A percentile compares a stretch with the other conserved stretches of the same genome.
These are phyloP conservation scores for Oligia strigilis DNA, from an alignment of 2,888 invertebrate species.

Conservation along the genomic window DNA sequence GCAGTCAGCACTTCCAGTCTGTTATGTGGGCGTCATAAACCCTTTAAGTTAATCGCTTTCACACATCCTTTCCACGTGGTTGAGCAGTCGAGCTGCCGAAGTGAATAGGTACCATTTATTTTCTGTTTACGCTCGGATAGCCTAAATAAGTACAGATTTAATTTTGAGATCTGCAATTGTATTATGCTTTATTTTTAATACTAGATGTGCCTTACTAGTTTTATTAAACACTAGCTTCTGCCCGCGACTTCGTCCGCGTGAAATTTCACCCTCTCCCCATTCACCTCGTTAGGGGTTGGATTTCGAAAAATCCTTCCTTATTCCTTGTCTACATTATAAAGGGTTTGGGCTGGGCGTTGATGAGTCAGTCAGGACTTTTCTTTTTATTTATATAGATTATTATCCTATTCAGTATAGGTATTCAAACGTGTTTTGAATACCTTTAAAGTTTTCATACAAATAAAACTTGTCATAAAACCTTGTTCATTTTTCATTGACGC, in stretches of 20 bases:
- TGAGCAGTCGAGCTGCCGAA: constrained; percentile 20
- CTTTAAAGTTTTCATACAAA: neutral
- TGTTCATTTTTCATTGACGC: neutral
- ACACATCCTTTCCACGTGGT: constrained; percentile 40
- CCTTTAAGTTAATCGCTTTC: constrained; percentile 48
- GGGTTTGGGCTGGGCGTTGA: too few relatives aligned
- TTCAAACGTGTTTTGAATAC: neutral
- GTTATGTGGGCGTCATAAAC: constrained; percentile 48
- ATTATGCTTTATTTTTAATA: neutral
- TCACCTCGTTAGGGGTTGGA: too few relatives aligned
- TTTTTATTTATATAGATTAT: too few relatives aligned
- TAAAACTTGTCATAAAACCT: neutral
- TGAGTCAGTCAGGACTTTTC: too few relatives aligned
- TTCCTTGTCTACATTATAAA: too few relatives aligned
- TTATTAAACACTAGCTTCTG: neutral
- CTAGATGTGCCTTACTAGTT: neutral
- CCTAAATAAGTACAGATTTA: neutral
- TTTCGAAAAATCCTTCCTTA: too few relatives aligned
- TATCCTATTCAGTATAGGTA: neutral
- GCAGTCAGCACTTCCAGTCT: constrained; percentile 42
- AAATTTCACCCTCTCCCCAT: too few relatives aligned
- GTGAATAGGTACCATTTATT: constrained; percentile 23
- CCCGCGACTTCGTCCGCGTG: too few relatives aligned
- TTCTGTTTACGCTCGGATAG: constrained; percentile 19
- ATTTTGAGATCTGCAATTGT: neutral